Percentiles rank a stretch among this genome's conserved stretches.
Evolutionary conservation across 35 echinoderm and acorn worm genomes (phyloP).

Genomic region (Apostichopus japonicus): DNA sequence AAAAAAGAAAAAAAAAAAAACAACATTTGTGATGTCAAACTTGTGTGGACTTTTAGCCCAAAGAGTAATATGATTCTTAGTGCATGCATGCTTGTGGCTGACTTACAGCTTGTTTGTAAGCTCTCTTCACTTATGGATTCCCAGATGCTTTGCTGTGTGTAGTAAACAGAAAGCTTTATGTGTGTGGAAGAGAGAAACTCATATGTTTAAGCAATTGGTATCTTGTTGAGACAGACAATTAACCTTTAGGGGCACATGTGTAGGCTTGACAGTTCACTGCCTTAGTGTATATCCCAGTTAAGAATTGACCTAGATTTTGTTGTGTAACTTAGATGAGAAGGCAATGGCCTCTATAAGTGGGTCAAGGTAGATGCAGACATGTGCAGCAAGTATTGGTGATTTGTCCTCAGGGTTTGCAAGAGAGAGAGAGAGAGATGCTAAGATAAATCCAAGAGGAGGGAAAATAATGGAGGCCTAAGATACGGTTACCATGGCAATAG

Average conservation of each 20-base stretch:
- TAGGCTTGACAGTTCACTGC: constrained; percentile 36
- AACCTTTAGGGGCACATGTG: constrained; percentile 47
- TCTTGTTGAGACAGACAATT: constrained; percentile 50
- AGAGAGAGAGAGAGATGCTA: constrained; percentile 9
- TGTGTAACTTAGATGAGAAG: not conserved
- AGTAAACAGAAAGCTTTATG: constrained; percentile 1
- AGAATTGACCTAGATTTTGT: constrained; percentile 54
- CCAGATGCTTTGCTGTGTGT: not conserved
- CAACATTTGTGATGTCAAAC: not conserved
- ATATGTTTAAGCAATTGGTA: constrained; percentile 34
- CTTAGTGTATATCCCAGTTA: constrained; percentile 37
- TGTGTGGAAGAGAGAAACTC: constrained; percentile 6
- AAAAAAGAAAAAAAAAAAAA: no score
- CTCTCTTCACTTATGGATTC: not conserved
- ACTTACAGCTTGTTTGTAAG: not conserved
- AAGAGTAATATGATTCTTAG: constrained; percentile 31
- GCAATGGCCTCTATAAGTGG: constrained; percentile 45
- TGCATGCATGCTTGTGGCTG: not conserved
- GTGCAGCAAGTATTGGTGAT: constrained; percentile 3
- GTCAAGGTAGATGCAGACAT: constrained; percentile 27
- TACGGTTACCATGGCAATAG: constrained; percentile 22
- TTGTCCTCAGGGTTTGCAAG: constrained; percentile 37
- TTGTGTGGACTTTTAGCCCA: not conserved
- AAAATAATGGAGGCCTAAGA: constrained; percentile 31
- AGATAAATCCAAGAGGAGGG: constrained; percentile 38